A percentile compares a stretch with the other conserved stretches of the same genome.
These are phyloP conservation scores for Callospermophilus lateralis DNA, from an alignment of 2,113 vertebrate genomes.

Conservation along the genomic window DNA sequence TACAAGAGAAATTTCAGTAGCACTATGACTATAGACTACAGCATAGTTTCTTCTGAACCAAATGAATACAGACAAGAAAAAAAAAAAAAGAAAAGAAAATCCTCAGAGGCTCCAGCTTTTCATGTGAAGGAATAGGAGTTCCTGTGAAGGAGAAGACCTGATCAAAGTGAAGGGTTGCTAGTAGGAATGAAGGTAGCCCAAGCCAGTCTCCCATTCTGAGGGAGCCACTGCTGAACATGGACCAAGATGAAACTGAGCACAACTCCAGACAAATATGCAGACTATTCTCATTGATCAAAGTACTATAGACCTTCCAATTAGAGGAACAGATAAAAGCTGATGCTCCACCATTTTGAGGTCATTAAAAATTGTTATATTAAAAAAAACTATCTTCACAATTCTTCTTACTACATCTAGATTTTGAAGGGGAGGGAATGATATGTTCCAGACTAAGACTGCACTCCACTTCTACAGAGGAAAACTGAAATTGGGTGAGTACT, in stretches of 20 bases:
- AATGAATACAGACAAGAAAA: background rate
- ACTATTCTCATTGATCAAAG: background rate
- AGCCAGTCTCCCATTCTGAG: background rate
- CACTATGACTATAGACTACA: background rate
- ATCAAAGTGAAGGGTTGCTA: fast-evolving
- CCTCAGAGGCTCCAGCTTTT: background rate
- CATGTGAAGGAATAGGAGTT: background rate
- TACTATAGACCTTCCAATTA: background rate
- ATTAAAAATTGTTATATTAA: background rate
- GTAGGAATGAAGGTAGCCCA: fast-evolving
- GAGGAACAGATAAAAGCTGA: background rate
- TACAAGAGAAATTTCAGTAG: background rate
- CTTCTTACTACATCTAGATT: background rate
- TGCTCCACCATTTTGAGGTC: background rate
- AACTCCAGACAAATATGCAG: background rate
- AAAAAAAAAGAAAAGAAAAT: background rate
- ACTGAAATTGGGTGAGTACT: background rate
- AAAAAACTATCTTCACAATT: background rate
- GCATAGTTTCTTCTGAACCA: background rate
- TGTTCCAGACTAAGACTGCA: background rate
- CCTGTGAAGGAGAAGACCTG: too few relatives aligned
- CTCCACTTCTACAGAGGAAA: background rate
- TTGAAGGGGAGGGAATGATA: background rate
- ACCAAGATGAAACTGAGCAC: background rate
- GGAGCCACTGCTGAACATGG: background rate